Evolutionary conservation across 92 coral and sea anemone genomes (phyloP).

Genomic region (Parazoanthus darwini): DNA sequence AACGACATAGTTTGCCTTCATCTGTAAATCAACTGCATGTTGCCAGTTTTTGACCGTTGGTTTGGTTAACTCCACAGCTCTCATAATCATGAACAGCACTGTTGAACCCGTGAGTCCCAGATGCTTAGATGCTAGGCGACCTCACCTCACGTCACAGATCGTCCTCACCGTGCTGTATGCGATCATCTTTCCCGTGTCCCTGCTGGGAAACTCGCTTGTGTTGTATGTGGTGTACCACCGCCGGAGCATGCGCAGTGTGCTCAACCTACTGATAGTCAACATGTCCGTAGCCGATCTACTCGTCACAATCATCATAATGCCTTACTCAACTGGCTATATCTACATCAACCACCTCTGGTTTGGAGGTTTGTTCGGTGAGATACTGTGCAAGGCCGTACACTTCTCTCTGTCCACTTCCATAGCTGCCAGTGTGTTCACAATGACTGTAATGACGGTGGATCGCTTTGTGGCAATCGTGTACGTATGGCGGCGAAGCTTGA

Average conservation of each 20-base stretch:
- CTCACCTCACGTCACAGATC: constrained; percentile 55
- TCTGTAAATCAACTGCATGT: too few relatives aligned
- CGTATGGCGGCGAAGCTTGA: constrained; percentile 69
- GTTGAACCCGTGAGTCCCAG: not conserved
- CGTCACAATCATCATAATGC: constrained; percentile 78
- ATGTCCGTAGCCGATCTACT: constrained; percentile 86
- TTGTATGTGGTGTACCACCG: constrained; percentile 82
- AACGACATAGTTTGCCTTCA: not conserved
- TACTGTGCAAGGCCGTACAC: constrained; percentile 70
- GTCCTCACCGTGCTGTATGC: constrained; percentile 63
- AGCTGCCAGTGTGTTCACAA: constrained; percentile 78
- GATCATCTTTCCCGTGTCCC: constrained; percentile 76
- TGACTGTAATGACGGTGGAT: constrained; percentile 75
- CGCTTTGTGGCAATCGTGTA: constrained; percentile 79
- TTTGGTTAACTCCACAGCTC: not conserved
- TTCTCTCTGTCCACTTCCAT: constrained; percentile 76
- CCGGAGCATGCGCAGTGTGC: constrained; percentile 75
- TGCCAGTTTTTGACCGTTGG: not conserved
- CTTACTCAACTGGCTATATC: constrained; percentile 70
- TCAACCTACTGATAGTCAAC: constrained; percentile 82
- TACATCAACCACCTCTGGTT: constrained; percentile 74
- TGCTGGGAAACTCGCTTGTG: constrained; percentile 86
- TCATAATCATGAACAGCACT: constrained; percentile 2
- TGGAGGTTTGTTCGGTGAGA: constrained; percentile 72
- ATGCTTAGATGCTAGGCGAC: constrained; percentile 1